phyloP scores from a whole-genome alignment of 2,113 vertebrate species.

The Podilymbus podiceps region DNA sequence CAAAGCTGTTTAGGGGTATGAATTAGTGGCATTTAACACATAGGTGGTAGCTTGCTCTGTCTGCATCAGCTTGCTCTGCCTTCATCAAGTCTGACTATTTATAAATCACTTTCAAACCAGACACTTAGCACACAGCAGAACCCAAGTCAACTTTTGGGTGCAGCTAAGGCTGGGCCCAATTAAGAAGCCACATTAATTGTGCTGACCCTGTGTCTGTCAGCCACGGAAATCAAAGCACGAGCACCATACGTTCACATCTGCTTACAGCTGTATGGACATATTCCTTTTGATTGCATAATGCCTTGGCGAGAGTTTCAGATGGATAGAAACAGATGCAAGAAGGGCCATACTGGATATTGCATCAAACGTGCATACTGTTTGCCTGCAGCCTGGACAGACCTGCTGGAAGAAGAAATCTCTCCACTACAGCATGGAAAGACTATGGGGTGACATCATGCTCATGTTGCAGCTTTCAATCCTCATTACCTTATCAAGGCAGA shows the following conservation, averaged over 20 bases:
- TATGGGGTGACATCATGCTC: neutral
- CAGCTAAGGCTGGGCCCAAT: neutral
- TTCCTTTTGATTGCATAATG: neutral
- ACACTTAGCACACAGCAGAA: neutral
- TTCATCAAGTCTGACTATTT: neutral
- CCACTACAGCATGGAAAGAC: neutral
- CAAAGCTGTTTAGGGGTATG: neutral
- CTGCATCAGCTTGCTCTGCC: neutral
- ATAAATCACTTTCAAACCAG: neutral
- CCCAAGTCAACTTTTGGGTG: neutral
- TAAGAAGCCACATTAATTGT: neutral
- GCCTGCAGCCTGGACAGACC: neutral
- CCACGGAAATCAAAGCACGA: neutral
- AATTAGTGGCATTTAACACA: neutral
- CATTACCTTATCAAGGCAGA: neutral
- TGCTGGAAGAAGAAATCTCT: neutral
- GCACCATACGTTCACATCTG: neutral
- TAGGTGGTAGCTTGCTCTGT: neutral
- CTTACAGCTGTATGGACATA: neutral
- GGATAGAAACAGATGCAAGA: neutral
- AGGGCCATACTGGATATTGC: neutral
- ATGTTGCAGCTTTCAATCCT: neutral
- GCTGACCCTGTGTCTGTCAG: neutral
- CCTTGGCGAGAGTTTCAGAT: neutral
- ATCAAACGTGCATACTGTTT: neutral